Conservation (phyloP, 1,140 invertebrate species). For the Drosophila baimaii region DNA sequence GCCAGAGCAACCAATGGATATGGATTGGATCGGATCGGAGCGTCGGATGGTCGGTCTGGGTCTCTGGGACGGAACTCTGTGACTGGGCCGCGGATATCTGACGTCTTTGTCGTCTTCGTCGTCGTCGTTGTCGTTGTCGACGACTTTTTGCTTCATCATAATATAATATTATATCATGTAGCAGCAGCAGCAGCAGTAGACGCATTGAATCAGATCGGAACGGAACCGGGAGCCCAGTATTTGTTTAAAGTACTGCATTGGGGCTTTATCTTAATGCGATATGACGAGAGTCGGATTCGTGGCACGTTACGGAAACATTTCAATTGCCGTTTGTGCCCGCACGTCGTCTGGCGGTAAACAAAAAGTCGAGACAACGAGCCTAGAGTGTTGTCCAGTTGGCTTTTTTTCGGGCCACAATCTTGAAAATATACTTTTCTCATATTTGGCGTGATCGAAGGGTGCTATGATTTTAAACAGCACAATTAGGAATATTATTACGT, state of each 20-base stretch:
- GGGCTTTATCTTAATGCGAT: slow-evolving; percentile 48
- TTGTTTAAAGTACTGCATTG: slow-evolving; percentile 62
- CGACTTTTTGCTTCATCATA: slow-evolving; percentile 16
- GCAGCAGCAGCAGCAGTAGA: slow-evolving; percentile 1
- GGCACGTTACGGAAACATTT: slow-evolving; percentile 49
- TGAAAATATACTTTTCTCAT: not conserved
- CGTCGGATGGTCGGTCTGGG: slow-evolving; percentile 22
- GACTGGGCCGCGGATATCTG: slow-evolving; percentile 32
- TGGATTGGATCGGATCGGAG: slow-evolving; percentile 17
- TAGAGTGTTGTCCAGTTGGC: slow-evolving; percentile 6
- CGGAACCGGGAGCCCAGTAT: slow-evolving; percentile 24
- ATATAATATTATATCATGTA: slow-evolving; percentile 34
- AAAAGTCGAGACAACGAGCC: slow-evolving; percentile 1
- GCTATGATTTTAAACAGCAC: no score
- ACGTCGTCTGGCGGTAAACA: slow-evolving; percentile 50
- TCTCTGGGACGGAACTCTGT: slow-evolving; percentile 21
- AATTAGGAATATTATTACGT: no score
- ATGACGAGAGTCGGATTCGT: slow-evolving; percentile 17
- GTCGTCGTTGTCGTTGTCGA: not conserved
- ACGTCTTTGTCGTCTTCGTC: slow-evolving; percentile 24
- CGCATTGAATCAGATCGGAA: not conserved
- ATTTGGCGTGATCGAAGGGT: no score
- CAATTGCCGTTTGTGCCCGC: slow-evolving; percentile 19
- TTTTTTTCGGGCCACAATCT: slow-evolving; percentile 5
- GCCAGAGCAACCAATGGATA: slow-evolving; percentile 9